A percentile compares a stretch with the other conserved stretches of the same genome.
These are phyloP conservation scores for Mechanitis messenoides DNA, from an alignment of 2,888 invertebrate genomes.

Conservation along the genomic window DNA sequence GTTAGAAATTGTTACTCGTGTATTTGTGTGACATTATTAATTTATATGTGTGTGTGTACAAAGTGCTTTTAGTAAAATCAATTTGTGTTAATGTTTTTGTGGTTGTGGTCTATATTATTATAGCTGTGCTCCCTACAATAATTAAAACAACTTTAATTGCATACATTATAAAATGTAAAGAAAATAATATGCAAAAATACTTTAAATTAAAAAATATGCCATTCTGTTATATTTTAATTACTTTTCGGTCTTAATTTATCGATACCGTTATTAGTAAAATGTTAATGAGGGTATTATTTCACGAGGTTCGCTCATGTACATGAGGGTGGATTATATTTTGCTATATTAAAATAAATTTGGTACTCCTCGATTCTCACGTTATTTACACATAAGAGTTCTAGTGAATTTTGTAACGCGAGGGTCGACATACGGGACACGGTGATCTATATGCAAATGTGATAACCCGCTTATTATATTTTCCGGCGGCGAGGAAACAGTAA, in stretches of 20 bases:
- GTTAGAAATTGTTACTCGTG: not conserved
- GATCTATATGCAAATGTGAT: slow-evolving; percentile 76
- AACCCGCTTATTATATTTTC: slow-evolving; percentile 74
- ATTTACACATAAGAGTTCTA: slow-evolving; percentile 59
- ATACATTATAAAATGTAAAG: too few species aligned
- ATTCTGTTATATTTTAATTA: slow-evolving; percentile 14
- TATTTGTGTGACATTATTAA: not conserved
- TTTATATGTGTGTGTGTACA: too few species aligned
- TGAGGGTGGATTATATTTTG: slow-evolving; percentile 19
- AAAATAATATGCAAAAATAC: too few species aligned
- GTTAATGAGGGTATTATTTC: slow-evolving; percentile 17
- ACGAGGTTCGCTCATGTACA: slow-evolving; percentile 12
- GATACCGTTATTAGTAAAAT: slow-evolving; percentile 11
- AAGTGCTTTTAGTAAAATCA: too few species aligned
- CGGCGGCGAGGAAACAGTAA: slow-evolving; percentile 54
- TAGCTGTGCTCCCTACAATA: too few species aligned
- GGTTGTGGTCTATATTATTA: too few species aligned
- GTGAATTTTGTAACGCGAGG: slow-evolving; percentile 51
- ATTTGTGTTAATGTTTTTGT: too few species aligned
- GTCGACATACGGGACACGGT: slow-evolving; percentile 50
- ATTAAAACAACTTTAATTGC: too few species aligned
- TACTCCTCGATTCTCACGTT: slow-evolving; percentile 27
- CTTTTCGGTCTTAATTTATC: slow-evolving; percentile 31
- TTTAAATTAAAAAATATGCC: not conserved
- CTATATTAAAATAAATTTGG: slow-evolving; percentile 16